Base-by-base conservation (phyloP, 2,797 vertebrate species). In the Schizothorax lantsangensis region DNA sequence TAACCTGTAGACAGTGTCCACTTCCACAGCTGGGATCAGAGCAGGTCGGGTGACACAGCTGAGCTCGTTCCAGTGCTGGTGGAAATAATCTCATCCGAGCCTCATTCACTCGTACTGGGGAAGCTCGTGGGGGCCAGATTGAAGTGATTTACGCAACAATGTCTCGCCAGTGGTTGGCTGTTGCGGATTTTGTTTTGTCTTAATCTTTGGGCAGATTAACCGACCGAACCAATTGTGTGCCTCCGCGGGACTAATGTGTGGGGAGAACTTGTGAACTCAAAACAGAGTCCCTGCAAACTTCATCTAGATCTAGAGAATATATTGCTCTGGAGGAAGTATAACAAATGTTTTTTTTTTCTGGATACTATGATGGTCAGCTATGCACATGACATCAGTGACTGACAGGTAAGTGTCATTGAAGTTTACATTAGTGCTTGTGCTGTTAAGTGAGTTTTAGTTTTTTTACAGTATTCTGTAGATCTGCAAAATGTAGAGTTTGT, bases 181-280 rank as follows among this genome's bases (percentile, higher is more conserved):
- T 71, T 78, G 74, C 38, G 38, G 80, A 88, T 88, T 86, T 88
- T 71, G 87, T 88, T 86, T 89, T 74, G 23, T 75, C 64, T 71
- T 89, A 89, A 89, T 90, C 88, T 90, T 84, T 84, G 71, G 73
- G 54, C 77, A 86, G 89, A 89, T 90, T 89, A 88, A 83, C 81
- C 14, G 38, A 38, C 68, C 79, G 38, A 86, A 88, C 69, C 79
- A 85, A 86, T 86, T 77, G 54, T 84, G 43, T 54, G 66, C 66
- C 79, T 71, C 40, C 74, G 52, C 0, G 17, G n/a, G 57, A 66
- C 79, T 21, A 71, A 57, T 81, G 71, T 77, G 87, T 21, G 21
- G 6, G 21, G 45, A 23, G 49, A 75, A 68, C 40, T 87, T 81
- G 43, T 45, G 78, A 66, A 81, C 9, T 84, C 17, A 62, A 59